A percentile compares a stretch with the other conserved stretches of the same genome.
phyloP scores from a whole-genome alignment of 37 sponge, comb jelly and placozoan genomes.

The Ephydatia muelleri region DNA sequence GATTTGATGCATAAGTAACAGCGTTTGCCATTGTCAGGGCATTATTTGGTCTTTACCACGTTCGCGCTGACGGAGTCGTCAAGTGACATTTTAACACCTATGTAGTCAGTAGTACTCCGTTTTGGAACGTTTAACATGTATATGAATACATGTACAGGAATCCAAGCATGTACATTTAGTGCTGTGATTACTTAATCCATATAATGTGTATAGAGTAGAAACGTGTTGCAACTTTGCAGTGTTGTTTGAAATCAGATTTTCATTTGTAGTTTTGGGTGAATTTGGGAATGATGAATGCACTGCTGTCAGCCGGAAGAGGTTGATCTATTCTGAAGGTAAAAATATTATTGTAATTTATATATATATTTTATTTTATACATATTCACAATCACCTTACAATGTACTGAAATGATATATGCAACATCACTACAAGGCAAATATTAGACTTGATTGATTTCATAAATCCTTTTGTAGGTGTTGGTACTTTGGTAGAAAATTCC shows the following conservation, averaged over 20 bases:
- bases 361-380: neutral
- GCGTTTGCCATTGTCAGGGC: neutral
- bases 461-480: neutral
- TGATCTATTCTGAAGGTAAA: neutral
- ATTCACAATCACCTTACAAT: neutral
- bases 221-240: neutral
- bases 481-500: too few species aligned
- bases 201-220: neutral
- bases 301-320: neutral
- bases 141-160: constrained; percentile 1
- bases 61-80: neutral
- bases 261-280: neutral
- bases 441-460: neutral
- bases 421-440: neutral
- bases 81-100: neutral
- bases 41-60: neutral
- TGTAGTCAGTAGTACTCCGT: neutral
- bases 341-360: neutral
- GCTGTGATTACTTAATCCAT: neutral
- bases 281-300: neutral
- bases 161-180: neutral
- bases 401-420: neutral
- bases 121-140: neutral
- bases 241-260: neutral
- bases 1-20: neutral